Percentiles rank a stretch among this genome's conserved stretches.
These are phyloP conservation scores for Bubo bubo DNA, from an alignment of 2,113 vertebrate species.

Conservation along the genomic window DNA sequence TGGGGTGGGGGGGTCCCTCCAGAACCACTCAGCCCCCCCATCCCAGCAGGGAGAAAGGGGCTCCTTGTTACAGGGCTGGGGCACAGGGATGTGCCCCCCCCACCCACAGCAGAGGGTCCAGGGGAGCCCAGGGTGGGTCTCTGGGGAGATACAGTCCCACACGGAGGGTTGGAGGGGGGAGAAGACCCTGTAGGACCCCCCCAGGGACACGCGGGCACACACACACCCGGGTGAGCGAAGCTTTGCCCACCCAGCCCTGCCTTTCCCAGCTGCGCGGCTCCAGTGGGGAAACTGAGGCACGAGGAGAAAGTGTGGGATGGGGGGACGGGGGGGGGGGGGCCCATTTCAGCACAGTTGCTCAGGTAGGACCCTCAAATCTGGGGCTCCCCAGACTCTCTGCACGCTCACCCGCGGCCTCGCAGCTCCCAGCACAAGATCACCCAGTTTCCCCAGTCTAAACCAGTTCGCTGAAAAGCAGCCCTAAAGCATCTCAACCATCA, in stretches of 20 bases:
- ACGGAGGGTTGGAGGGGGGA: not conserved
- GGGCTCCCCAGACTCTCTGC: not conserved
- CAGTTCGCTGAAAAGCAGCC: not conserved
- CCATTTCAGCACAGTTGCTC: not conserved
- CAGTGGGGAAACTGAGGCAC: not conserved
- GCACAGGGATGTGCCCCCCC: not conserved
- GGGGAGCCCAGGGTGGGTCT: not conserved
- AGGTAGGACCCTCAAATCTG: accelerated
- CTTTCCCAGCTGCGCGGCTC: not conserved
- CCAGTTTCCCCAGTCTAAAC: not conserved
- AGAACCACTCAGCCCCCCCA: not conserved
- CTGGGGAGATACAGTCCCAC: accelerated
- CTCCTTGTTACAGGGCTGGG: not conserved
- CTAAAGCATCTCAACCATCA: not conserved
- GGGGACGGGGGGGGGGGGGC: too few relatives aligned
- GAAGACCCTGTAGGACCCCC: not conserved
- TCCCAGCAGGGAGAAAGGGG: not conserved
- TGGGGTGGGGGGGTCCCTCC: not conserved
- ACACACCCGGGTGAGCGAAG: accelerated
- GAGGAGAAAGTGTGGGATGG: accelerated
- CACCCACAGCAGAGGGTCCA: accelerated
- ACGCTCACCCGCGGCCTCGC: accelerated
- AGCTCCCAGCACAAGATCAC: not conserved
- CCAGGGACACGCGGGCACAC: not conserved
- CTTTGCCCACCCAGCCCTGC: not conserved